These are phyloP conservation scores for Leptinotarsa lineolata DNA, from an alignment of 1,140 invertebrate genomes.

Conservation along the genomic window DNA sequence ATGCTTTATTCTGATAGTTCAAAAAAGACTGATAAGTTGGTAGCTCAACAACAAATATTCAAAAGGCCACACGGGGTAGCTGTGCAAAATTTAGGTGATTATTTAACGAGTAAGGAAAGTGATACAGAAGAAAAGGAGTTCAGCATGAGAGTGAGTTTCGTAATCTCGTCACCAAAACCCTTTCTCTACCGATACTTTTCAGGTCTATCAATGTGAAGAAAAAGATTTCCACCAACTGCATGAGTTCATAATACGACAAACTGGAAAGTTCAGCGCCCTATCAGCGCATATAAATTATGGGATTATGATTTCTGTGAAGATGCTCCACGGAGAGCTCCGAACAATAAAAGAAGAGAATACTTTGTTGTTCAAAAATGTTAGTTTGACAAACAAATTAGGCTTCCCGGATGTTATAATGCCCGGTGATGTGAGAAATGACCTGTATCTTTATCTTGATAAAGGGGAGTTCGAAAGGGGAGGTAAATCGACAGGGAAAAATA, in stretches of 20 bases:
- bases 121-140: slow-evolving; percentile 72
- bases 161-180: background rate
- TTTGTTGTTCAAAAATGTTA: slow-evolving; percentile 79
- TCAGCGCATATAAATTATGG: slow-evolving; percentile 76
- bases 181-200: slow-evolving; percentile 35
- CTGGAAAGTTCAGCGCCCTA: slow-evolving; percentile 78
- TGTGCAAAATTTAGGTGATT: slow-evolving; percentile 70
- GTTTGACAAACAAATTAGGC: slow-evolving; percentile 84
- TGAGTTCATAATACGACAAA: slow-evolving; percentile 85
- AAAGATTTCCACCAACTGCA: slow-evolving; percentile 89
- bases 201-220: slow-evolving; percentile 85
- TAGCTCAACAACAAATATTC: slow-evolving; percentile 63
- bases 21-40: slow-evolving; percentile 65
- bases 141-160: slow-evolving; percentile 55
- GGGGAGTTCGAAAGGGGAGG: slow-evolving; percentile 93
- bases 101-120: slow-evolving; percentile 65
- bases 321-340: slow-evolving; percentile 75
- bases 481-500: slow-evolving; percentile 95
- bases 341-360: slow-evolving; percentile 78
- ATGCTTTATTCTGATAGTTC: slow-evolving; percentile 82
- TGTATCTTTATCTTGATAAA: slow-evolving; percentile 85
- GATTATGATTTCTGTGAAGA: slow-evolving; percentile 73
- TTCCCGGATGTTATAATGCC: slow-evolving; percentile 97
- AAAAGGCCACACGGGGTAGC: slow-evolving; percentile 83
- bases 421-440: slow-evolving; percentile 91